phyloP scores from a whole-genome alignment of 2,888 invertebrate species.

The Euzetes globulus region DNA sequence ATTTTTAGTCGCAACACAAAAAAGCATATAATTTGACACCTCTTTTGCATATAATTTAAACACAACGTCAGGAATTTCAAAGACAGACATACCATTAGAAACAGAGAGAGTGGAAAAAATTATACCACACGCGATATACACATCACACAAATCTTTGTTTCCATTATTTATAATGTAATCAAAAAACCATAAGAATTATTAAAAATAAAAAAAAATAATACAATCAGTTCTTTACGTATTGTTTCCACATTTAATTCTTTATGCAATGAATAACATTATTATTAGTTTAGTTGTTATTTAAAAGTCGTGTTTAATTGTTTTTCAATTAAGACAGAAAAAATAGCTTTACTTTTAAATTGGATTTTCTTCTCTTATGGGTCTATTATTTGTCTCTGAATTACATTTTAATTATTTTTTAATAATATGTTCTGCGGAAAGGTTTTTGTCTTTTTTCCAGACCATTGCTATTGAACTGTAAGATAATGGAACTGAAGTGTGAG shows the following conservation, averaged over 20 bases:
- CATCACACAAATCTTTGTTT: constrained; percentile 21
- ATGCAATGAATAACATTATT: constrained; percentile 1
- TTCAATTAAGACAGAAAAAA: not conserved
- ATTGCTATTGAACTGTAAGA: no score
- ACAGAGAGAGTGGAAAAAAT: not conserved
- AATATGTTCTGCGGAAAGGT: not conserved
- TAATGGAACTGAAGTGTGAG: no score
- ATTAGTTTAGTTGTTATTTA: not conserved
- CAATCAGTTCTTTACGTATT: not conserved
- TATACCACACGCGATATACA: constrained; percentile 17
- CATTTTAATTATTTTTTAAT: constrained; percentile 14
- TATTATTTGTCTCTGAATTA: constrained; percentile 6
- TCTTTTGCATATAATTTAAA: constrained; percentile 20
- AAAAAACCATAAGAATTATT: not conserved
- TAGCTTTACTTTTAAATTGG: not conserved
- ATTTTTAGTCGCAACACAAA: not conserved
- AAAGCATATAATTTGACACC: constrained; percentile 19
- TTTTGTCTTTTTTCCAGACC: not conserved
- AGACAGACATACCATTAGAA: not conserved
- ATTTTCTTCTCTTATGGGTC: not conserved
- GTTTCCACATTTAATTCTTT: not conserved
- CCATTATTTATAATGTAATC: not conserved
- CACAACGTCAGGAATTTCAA: not conserved
- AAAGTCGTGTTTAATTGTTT: not conserved
- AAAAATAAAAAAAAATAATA: not conserved